Percentiles rank a stretch among this genome's conserved stretches.
These are phyloP conservation scores for Sorex fumeus DNA, from an alignment of 2,113 vertebrate species.

Conservation along the genomic window DNA sequence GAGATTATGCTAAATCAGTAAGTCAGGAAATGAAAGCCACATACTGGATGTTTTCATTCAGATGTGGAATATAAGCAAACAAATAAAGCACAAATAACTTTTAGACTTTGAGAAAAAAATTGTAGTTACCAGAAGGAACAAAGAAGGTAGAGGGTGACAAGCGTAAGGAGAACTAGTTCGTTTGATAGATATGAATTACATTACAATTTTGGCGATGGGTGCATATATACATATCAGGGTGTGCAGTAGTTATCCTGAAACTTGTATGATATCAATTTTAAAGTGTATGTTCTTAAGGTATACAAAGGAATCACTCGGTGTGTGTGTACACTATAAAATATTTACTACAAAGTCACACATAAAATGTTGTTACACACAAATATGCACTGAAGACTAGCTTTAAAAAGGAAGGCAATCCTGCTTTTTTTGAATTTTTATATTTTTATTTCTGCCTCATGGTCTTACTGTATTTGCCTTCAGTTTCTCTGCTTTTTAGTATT, in stretches of 20 bases:
- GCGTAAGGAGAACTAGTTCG: neutral
- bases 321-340: neutral
- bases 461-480: no score
- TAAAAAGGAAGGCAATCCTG: neutral
- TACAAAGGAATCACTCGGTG: neutral
- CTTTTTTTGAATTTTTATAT: conserved; percentile 36
- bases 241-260: neutral
- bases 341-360: conserved; percentile 24
- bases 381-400: neutral
- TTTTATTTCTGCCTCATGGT: no score
- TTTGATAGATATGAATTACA: neutral
- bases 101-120: neutral
- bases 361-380: neutral
- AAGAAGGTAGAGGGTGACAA: neutral
- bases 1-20: neutral
- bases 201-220: neutral
- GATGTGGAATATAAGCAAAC: neutral
- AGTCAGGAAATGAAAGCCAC: neutral
- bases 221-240: neutral
- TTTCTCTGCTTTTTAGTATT: no score
- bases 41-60: neutral
- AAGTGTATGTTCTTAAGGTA: neutral
- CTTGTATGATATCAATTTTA: neutral
- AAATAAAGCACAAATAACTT: neutral
- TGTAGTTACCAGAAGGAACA: neutral